These are phyloP conservation scores for Creontiades dilutus DNA, from an alignment of 2,888 invertebrate species.

Conservation along the genomic window DNA sequence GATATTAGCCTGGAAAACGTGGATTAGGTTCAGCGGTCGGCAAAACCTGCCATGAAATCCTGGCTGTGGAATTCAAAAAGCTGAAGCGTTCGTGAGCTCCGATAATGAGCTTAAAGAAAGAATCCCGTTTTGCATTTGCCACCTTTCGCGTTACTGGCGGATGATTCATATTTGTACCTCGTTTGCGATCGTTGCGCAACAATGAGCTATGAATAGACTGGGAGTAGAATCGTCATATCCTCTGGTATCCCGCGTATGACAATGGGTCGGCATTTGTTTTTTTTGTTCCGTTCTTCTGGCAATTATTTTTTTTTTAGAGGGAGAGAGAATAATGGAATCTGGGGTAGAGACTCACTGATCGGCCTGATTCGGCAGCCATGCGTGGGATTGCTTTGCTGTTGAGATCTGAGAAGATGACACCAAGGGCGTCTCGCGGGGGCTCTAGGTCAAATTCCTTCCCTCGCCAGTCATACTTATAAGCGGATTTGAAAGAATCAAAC, in stretches of 20 bases:
- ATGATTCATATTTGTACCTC: slow-evolving; percentile 1
- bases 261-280: neutral
- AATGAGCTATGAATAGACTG: slow-evolving; percentile 24
- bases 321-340: neutral
- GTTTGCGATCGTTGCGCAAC: slow-evolving; percentile 15
- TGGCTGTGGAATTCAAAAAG: too few species aligned
- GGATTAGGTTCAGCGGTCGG: too few species aligned
- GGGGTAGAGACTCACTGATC: neutral
- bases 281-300: neutral
- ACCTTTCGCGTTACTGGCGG: neutral
- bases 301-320: neutral
- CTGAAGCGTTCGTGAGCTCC: too few species aligned
- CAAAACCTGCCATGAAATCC: too few species aligned
- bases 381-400: neutral
- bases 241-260: neutral
- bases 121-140: neutral
- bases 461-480: too few species aligned
- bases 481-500: too few species aligned
- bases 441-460: neutral
- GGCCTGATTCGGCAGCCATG: neutral
- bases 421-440: neutral
- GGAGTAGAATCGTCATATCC: neutral
- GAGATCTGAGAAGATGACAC: neutral
- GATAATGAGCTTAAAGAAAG: neutral
- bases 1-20: too few species aligned